These are phyloP conservation scores for Pediacus dermestoides DNA, from an alignment of 2,888 invertebrate genomes.

Conservation along the genomic window DNA sequence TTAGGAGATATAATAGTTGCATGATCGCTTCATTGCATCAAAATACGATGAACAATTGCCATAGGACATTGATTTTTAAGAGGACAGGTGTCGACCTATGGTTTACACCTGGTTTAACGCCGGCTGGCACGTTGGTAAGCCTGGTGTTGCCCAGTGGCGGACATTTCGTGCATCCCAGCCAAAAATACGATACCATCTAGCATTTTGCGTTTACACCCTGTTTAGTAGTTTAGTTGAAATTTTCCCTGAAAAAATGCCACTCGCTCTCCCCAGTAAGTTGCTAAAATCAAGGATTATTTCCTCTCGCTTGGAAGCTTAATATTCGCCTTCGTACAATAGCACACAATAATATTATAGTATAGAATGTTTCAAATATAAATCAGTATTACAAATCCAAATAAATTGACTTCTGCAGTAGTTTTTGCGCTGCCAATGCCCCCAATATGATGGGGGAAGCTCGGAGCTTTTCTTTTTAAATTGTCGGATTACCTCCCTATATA, in stretches of 20 bases:
- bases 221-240: too few species aligned
- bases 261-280: too few species aligned
- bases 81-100: slow-evolving; percentile 46
- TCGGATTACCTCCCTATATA: slow-evolving; percentile 19
- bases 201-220: too few species aligned
- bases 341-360: too few species aligned
- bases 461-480: slow-evolving; percentile 18
- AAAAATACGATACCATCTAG: slow-evolving; percentile 1
- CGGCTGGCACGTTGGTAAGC: slow-evolving; percentile 37
- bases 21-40: slow-evolving; percentile 34
- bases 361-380: slow-evolving; percentile 6
- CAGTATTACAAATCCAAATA: neutral
- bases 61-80: slow-evolving; percentile 48
- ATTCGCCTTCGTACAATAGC: too few species aligned
- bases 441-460: slow-evolving; percentile 1
- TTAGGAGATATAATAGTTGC: too few species aligned
- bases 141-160: slow-evolving; percentile 2
- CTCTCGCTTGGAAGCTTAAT: too few species aligned
- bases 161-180: neutral
- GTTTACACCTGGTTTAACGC: slow-evolving; percentile 47
- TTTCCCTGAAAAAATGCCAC: too few species aligned
- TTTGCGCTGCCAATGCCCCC: neutral
- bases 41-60: slow-evolving; percentile 44
- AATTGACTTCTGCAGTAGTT: neutral
- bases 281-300: too few species aligned